These are phyloP conservation scores for Drosophila ananassae DNA, from an alignment of 1,140 invertebrate genomes.

Conservation along the genomic window DNA sequence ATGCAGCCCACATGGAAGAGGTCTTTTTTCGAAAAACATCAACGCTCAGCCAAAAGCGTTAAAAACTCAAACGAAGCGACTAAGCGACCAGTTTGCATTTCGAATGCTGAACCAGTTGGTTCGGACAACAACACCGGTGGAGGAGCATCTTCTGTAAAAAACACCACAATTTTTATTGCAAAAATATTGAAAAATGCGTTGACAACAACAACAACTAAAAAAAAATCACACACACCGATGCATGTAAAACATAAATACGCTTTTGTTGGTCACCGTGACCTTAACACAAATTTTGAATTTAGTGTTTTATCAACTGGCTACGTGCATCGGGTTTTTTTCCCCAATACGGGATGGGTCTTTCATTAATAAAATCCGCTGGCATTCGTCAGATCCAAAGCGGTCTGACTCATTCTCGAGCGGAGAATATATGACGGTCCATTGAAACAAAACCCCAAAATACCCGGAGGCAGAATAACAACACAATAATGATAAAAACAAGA, in stretches of 20 bases:
- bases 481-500: slow-evolving; percentile 27
- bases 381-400: slow-evolving; percentile 9
- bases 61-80: slow-evolving; percentile 43
- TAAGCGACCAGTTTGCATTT: slow-evolving; percentile 63
- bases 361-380: slow-evolving; percentile 31
- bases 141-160: slow-evolving; percentile 72
- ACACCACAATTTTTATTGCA: slow-evolving; percentile 71
- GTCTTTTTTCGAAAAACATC: slow-evolving; percentile 40
- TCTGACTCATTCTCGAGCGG: slow-evolving; percentile 22
- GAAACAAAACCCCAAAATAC: slow-evolving; percentile 35
- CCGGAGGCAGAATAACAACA: slow-evolving; percentile 26
- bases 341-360: slow-evolving; percentile 27
- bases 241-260: slow-evolving; percentile 26
- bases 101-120: slow-evolving; percentile 74
- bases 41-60: slow-evolving; percentile 28
- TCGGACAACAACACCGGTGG: slow-evolving; percentile 7
- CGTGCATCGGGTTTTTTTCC: slow-evolving; percentile 61
- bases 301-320: slow-evolving; percentile 47
- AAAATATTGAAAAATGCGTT: slow-evolving; percentile 82
- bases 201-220: slow-evolving; percentile 35
- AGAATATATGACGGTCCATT: slow-evolving; percentile 47
- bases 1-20: slow-evolving; percentile 63
- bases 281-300: slow-evolving; percentile 76
- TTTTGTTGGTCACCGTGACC: slow-evolving; percentile 78
- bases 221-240: slow-evolving; percentile 4